Evolutionary conservation across 2,888 invertebrate species (phyloP).

Genomic region (Drymonia ruficornis): DNA sequence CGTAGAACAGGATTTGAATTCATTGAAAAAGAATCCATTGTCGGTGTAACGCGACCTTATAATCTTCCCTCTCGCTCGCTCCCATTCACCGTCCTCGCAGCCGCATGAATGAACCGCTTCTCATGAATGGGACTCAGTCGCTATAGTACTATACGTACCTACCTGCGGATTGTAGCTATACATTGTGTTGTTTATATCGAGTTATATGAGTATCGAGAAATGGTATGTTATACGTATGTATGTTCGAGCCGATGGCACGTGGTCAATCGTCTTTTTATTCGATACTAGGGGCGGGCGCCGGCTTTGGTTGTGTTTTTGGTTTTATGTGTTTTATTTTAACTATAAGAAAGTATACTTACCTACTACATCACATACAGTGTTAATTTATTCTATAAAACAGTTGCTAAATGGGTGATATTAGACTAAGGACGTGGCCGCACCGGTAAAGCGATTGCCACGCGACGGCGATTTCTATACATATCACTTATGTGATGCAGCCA

Average conservation of each 20-base stretch:
- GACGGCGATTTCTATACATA: too few relatives aligned
- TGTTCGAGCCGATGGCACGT: conserved; percentile 65
- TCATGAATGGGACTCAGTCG: conserved; percentile 81
- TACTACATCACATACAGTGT: too few relatives aligned
- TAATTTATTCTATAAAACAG: too few relatives aligned
- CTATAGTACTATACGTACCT: conserved; percentile 79
- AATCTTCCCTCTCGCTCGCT: conserved; percentile 69
- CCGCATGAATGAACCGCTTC: conserved; percentile 82
- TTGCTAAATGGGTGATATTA: too few relatives aligned
- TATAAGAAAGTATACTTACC: too few relatives aligned
- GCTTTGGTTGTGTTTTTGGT: neutral
- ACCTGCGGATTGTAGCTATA: conserved; percentile 54
- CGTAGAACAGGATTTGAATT: conserved; percentile 70
- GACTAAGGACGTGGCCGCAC: too few relatives aligned
- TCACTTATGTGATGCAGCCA: too few relatives aligned
- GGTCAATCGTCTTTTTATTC: conserved; percentile 62
- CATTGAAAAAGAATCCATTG: conserved; percentile 72
- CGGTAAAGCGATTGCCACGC: too few relatives aligned
- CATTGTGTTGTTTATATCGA: conserved; percentile 58
- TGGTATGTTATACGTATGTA: conserved; percentile 48
- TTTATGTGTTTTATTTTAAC: too few relatives aligned
- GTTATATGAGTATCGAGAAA: conserved; percentile 54
- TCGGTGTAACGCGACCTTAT: conserved; percentile 77
- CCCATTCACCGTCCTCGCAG: conserved; percentile 76
- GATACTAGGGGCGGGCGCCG: conserved; percentile 10